These are phyloP conservation scores for Taenaris catops DNA, from an alignment of 2,888 invertebrate species.

Conservation along the genomic window DNA sequence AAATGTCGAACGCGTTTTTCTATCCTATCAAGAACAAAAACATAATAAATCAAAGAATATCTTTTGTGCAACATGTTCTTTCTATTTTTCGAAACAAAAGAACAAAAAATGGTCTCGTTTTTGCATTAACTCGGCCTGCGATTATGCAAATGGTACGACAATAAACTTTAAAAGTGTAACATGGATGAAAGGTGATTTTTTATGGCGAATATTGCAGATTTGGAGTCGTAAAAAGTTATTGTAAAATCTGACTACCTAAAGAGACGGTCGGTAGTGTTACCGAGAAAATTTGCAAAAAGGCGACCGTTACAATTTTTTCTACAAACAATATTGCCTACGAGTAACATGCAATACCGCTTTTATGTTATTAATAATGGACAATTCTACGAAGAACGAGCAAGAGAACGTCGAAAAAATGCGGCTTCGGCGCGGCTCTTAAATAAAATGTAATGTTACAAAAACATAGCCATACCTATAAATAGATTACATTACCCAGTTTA, in stretches of 20 bases:
- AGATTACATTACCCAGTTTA: no score
- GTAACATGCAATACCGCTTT: slow-evolving; percentile 17
- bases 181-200: slow-evolving; percentile 54
- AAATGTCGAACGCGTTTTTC: slow-evolving; percentile 46
- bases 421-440: slow-evolving; percentile 50
- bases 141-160: slow-evolving; percentile 74
- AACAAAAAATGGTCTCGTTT: slow-evolving; percentile 61
- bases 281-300: slow-evolving; percentile 40
- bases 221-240: slow-evolving; percentile 46
- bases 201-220: slow-evolving; percentile 55
- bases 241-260: slow-evolving; percentile 60
- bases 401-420: slow-evolving; percentile 21
- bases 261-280: slow-evolving; percentile 52
- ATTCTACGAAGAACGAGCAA: slow-evolving; percentile 22
- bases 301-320: slow-evolving; percentile 37
- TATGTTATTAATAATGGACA: slow-evolving; percentile 9
- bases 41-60: slow-evolving; percentile 63
- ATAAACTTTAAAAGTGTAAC: slow-evolving; percentile 71
- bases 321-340: slow-evolving; percentile 25
- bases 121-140: slow-evolving; percentile 63
- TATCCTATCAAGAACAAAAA: slow-evolving; percentile 47
- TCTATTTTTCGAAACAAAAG: slow-evolving; percentile 59
- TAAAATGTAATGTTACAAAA: no score
- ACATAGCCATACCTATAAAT: no score
- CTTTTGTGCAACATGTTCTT: slow-evolving; percentile 60